These are phyloP conservation scores for Vidua chalybeata DNA, from an alignment of 2,113 vertebrate species.

Conservation along the genomic window DNA sequence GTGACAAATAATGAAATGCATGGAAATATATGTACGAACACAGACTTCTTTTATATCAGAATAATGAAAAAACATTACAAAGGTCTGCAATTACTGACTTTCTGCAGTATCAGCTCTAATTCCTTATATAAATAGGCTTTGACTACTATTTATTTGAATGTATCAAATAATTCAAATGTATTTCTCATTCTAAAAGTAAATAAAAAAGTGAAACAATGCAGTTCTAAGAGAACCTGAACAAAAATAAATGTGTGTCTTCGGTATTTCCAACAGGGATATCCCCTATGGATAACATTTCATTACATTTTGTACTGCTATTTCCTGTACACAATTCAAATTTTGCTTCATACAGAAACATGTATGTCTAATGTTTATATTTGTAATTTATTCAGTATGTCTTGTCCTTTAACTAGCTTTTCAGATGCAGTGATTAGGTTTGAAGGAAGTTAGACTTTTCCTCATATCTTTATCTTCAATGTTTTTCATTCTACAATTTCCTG, in stretches of 20 bases:
- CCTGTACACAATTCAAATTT: not conserved
- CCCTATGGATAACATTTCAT: not conserved
- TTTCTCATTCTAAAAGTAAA: not conserved
- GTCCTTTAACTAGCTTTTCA: not conserved
- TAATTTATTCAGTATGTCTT: not conserved
- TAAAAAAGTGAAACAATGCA: not conserved
- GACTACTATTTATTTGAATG: not conserved
- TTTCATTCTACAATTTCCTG: not conserved
- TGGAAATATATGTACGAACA: not conserved
- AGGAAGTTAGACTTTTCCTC: not conserved
- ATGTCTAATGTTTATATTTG: not conserved
- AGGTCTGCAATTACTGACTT: not conserved
- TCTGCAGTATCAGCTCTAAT: not conserved
- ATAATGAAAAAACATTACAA: not conserved
- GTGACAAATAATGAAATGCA: not conserved
- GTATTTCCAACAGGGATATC: not conserved
- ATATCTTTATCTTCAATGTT: not conserved
- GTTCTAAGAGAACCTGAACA: not conserved
- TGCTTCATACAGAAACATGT: not conserved
- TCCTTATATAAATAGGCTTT: not conserved
- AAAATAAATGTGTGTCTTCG: not conserved
- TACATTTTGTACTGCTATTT: not conserved
- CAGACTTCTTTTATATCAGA: not conserved
- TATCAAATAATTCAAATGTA: not conserved
- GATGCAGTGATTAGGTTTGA: not conserved